phyloP scores from a whole-genome alignment of 1,140 invertebrate genomes.

The Steinernema khuongi region DNA sequence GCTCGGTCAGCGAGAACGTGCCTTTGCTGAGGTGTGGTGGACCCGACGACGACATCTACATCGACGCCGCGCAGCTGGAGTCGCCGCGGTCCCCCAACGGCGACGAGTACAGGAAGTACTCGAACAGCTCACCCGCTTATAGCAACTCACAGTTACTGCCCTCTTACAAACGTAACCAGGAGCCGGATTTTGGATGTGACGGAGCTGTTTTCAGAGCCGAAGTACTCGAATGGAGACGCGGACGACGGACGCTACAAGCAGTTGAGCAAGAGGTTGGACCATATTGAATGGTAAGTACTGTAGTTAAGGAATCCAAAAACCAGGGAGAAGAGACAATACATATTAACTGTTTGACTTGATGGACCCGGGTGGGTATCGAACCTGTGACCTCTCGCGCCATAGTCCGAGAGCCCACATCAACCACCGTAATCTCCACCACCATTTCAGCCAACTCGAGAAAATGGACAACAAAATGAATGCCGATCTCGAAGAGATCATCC shows the following conservation, averaged over 20 bases:
- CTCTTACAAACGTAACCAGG: slow-evolving; percentile 11
- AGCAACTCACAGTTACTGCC: neutral
- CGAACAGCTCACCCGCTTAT: slow-evolving; percentile 10
- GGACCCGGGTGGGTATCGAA: no score
- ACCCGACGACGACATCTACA: slow-evolving; percentile 14
- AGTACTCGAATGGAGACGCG: slow-evolving; percentile 20
- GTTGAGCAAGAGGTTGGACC: slow-evolving; percentile 35
- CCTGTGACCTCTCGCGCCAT: no score
- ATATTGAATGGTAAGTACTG: slow-evolving; percentile 35
- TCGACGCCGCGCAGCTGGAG: neutral
- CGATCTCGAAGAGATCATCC: slow-evolving; percentile 48
- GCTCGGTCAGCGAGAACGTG: slow-evolving; percentile 9
- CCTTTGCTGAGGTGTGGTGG: neutral
- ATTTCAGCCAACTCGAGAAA: slow-evolving; percentile 51
- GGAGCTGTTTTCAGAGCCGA: neutral
- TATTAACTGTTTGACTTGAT: neutral
- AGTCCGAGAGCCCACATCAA: no score
- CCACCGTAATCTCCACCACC: slow-evolving; percentile 29
- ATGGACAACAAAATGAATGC: slow-evolving; percentile 57
- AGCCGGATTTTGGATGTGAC: neutral
- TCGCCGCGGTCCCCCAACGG: neutral
- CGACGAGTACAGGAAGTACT: neutral
- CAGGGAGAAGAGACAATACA: slow-evolving; percentile 20
- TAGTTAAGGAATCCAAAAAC: no score
- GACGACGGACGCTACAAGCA: slow-evolving; percentile 32